Evolutionary conservation across 2,888 invertebrate genomes (phyloP).

Genomic region (Mesoligia furuncula): DNA sequence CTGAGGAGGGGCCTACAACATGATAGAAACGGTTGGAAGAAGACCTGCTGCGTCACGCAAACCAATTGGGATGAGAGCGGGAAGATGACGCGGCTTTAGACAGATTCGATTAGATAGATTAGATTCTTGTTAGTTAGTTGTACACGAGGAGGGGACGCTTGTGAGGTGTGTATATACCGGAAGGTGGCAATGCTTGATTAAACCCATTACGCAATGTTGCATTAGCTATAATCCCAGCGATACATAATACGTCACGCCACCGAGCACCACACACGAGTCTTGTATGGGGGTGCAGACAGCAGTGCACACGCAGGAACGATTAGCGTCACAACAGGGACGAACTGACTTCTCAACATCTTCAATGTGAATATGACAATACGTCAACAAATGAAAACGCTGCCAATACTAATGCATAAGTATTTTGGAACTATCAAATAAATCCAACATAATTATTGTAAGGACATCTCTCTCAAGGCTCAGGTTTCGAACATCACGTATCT

Average conservation of each 20-base stretch:
- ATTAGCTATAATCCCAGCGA: neutral
- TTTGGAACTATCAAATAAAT: no score
- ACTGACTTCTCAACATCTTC: neutral
- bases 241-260: neutral
- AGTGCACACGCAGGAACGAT: neutral
- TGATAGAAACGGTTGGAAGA: no score
- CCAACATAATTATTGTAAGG: no score
- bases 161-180: neutral
- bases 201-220: neutral
- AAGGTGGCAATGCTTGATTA: conserved; percentile 5
- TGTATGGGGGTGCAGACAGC: no score
- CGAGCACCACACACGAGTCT: neutral
- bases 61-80: neutral
- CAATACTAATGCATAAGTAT: no score
- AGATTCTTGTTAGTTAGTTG: neutral
- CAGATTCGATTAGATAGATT: no score
- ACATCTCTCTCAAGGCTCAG: no score
- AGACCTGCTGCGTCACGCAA: no score
- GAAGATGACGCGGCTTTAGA: no score
- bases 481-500: no score
- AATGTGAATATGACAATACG: no score
- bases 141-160: neutral
- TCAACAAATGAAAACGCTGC: no score
- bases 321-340: neutral
- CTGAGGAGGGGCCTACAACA: neutral